Evolutionary conservation across 2,888 invertebrate genomes (phyloP).

Genomic region (Unio pictorum): DNA sequence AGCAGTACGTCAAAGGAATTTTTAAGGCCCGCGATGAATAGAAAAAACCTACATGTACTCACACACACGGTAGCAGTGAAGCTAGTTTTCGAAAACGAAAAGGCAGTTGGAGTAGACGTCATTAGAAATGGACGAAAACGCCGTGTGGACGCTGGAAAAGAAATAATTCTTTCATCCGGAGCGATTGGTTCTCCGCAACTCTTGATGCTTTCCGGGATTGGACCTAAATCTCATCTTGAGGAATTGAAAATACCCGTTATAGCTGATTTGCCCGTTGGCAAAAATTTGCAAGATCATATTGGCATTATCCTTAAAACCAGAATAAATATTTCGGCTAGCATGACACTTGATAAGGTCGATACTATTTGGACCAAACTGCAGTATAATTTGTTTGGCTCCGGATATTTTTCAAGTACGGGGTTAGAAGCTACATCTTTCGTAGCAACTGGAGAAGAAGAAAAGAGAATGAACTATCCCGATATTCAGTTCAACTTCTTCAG

Average conservation of each 20-base stretch:
- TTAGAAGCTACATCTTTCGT: slow-evolving; percentile 17
- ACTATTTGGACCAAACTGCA: slow-evolving; percentile 6
- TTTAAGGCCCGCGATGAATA: slow-evolving; percentile 16
- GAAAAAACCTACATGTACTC: slow-evolving; percentile 25
- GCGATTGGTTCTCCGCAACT: slow-evolving; percentile 68
- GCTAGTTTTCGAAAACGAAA: slow-evolving; percentile 46
- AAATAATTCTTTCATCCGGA: slow-evolving; percentile 68
- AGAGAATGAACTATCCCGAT: slow-evolving; percentile 5
- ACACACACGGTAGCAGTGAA: slow-evolving; percentile 42
- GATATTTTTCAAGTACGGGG: slow-evolving; percentile 16
- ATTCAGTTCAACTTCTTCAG: slow-evolving; percentile 7
- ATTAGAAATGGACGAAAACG: slow-evolving; percentile 35
- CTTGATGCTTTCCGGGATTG: slow-evolving; percentile 69
- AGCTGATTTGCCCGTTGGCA: slow-evolving; percentile 59
- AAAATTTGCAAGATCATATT: too few species aligned
- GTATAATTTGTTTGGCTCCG: slow-evolving; percentile 21
- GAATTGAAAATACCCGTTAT: slow-evolving; percentile 59
- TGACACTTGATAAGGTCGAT: too few species aligned
- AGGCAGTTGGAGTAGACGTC: slow-evolving; percentile 53
- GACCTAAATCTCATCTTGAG: slow-evolving; percentile 65
- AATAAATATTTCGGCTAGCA: too few species aligned
- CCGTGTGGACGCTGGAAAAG: slow-evolving; percentile 44
- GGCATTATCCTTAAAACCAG: too few species aligned
- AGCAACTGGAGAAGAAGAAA: slow-evolving; percentile 3
- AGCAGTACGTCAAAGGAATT: slow-evolving; percentile 26